These are phyloP conservation scores for Halisarca cf. caerulea DNA, from an alignment of 37 sponge, comb jelly and placozoan genomes.

Conservation along the genomic window DNA sequence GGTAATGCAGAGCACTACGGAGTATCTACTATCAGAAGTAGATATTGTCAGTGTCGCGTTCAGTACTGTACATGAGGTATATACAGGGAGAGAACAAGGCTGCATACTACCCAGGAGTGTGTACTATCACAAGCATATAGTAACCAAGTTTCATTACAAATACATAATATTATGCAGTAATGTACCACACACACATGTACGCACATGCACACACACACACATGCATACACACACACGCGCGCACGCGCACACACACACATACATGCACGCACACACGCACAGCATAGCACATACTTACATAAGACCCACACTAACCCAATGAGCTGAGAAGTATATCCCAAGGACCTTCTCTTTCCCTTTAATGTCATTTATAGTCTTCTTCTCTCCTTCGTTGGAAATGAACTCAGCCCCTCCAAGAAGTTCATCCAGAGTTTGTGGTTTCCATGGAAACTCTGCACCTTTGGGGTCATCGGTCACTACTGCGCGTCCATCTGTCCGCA, in stretches of 20 bases:
- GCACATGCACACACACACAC: background rate
- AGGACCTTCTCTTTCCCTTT: slow-evolving; percentile 65
- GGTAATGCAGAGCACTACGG: too few relatives aligned
- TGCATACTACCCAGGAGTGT: too few relatives aligned
- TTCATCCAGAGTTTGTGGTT: slow-evolving; percentile 53
- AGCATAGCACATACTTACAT: background rate
- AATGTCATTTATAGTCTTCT: slow-evolving; percentile 38
- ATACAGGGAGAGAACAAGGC: background rate
- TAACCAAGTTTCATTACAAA: too few relatives aligned
- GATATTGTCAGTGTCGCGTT: too few relatives aligned
- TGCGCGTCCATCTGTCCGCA: slow-evolving; percentile 81
- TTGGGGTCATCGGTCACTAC: slow-evolving; percentile 75
- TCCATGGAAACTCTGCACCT: slow-evolving; percentile 89
- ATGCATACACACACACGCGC: background rate
- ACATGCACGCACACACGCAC: slow-evolving; percentile 8
- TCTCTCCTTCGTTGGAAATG: slow-evolving; percentile 12
- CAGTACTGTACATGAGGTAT: background rate
- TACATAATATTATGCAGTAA: too few relatives aligned
- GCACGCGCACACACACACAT: background rate
- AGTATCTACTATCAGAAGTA: too few relatives aligned
- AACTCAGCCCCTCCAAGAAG: slow-evolving; percentile 34
- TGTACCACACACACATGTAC: background rate
- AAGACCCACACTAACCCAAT: slow-evolving; percentile 85
- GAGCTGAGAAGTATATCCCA: slow-evolving; percentile 93
- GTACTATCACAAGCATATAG: too few relatives aligned